Evolutionary conservation across 1,140 invertebrate genomes (phyloP), one percentile per base, ranked within the genome.

Genomic region (Drepana arcuata): DNA sequence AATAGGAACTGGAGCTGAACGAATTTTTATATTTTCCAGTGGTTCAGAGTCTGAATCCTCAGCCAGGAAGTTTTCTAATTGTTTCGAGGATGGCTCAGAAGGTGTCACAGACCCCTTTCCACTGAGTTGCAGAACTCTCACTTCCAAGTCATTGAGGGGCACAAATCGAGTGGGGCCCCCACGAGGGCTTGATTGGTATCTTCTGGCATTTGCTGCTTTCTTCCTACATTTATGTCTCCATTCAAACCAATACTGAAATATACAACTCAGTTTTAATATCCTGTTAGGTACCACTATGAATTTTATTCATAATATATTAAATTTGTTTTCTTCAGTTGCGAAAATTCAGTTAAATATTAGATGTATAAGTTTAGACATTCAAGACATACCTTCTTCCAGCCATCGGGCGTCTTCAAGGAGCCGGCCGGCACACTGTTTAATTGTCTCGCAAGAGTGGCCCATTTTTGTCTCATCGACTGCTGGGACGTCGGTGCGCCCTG

Each of bases 211-310:
- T 32, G 63, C 56, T 16, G 71, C 71, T 56, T 80, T 80, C 60
- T 63, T 80, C 44, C 71, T 73, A 35, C 72, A 75, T 47, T 74
- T 80, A 36, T 74, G 68, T 25, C 70, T 41, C 72, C 72, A 80
- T 54, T 75, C 71, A 56, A 75, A 68, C 72, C 70, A 77, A 32
- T 80, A 80, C 75, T 80, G 55, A 33, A 68, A 72, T 32, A 18
- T 21, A 21, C 18, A 21, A 21, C 18, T 9, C n/a, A n/a, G n/a
- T n/a, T n/a, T n/a, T n/a, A n/a, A n/a, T n/a, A n/a, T n/a, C n/a
- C n/a, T n/a, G n/a, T n/a, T n/a, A n/a, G n/a, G n/a, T n/a, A n/a
- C n/a, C n/a, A n/a, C n/a, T n/a, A n/a, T n/a, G n/a, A n/a, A n/a
- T n/a, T n/a, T n/a, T n/a, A n/a, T n/a, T n/a, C n/a, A n/a, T n/a